These are phyloP conservation scores for Drosophila nigromelanica DNA, from an alignment of 1,140 invertebrate species.

Conservation along the genomic window DNA sequence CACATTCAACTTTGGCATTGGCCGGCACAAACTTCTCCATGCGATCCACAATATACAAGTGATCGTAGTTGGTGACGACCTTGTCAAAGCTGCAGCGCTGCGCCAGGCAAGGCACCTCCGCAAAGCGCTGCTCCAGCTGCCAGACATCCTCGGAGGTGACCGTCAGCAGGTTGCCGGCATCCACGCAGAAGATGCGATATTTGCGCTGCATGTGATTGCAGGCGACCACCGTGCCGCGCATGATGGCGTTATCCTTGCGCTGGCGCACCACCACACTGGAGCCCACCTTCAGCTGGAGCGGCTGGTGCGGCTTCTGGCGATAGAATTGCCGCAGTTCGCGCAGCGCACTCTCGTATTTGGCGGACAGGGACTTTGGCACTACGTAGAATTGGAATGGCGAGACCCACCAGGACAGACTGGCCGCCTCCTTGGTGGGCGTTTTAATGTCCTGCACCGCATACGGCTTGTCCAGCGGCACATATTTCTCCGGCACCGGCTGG, in stretches of 20 bases:
- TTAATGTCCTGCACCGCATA: conserved; percentile 78
- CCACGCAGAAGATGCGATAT: conserved; percentile 88
- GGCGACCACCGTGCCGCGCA: conserved; percentile 87
- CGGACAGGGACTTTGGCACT: conserved; percentile 85
- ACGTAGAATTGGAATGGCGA: conserved; percentile 89
- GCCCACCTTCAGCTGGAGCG: conserved; percentile 84
- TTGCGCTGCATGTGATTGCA: conserved; percentile 85
- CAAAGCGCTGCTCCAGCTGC: conserved; percentile 87
- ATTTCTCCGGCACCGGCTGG: conserved; percentile 64
- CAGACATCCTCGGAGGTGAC: conserved; percentile 87
- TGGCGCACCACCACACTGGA: conserved; percentile 88
- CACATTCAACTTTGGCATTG: conserved; percentile 68
- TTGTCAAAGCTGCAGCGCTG: conserved; percentile 87
- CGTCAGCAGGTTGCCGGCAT: conserved; percentile 89
- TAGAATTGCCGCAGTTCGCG: conserved; percentile 88
- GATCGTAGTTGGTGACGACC: conserved; percentile 85
- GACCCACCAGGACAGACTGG: conserved; percentile 87
- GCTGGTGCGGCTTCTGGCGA: conserved; percentile 84
- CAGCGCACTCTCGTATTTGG: conserved; percentile 88
- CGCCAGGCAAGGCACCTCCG: conserved; percentile 88
- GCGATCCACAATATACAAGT: conserved; percentile 86
- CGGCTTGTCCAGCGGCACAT: conserved; percentile 75
- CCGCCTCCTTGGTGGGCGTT: conserved; percentile 76
- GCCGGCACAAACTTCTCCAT: conserved; percentile 84
- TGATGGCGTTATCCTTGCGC: conserved; percentile 88